These are phyloP conservation scores for Neomorphus geoffroyi DNA, from an alignment of 2,797 vertebrate species.

Conservation along the genomic window DNA sequence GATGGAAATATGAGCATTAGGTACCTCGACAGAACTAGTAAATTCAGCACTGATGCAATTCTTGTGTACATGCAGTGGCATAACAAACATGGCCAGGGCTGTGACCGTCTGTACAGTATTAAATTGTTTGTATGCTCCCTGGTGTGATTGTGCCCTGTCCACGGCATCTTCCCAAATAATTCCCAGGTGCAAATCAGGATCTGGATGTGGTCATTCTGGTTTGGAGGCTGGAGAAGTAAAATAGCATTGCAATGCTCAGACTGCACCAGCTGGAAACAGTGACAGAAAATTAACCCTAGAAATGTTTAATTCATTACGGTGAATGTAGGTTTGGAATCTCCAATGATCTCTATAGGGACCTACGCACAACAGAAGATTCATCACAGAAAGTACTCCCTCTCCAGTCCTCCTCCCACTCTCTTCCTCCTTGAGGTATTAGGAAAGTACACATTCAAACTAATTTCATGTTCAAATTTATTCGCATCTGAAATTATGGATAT, in stretches of 20 bases:
- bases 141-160: background rate
- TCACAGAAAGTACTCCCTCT: background rate
- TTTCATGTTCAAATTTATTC: background rate
- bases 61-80: background rate
- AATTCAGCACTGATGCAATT: background rate
- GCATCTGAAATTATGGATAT: background rate
- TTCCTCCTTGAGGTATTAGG: background rate
- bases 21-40: background rate
- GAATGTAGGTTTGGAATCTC: background rate
- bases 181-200: background rate
- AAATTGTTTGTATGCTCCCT: background rate
- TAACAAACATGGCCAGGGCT: background rate
- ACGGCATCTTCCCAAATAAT: background rate
- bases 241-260: background rate
- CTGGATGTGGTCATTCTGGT: background rate
- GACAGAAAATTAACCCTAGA: background rate
- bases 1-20: background rate
- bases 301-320: slow-evolving; percentile 4
- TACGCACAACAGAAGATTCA: background rate
- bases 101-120: background rate
- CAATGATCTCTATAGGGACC: background rate
- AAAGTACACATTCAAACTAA: background rate
- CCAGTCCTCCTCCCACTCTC: background rate
- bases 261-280: background rate
- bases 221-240: background rate